A percentile compares a stretch with the other conserved stretches of the same genome.
Evolutionary conservation across 1,140 invertebrate species (phyloP).

Genomic region (Procambarus clarkii): DNA sequence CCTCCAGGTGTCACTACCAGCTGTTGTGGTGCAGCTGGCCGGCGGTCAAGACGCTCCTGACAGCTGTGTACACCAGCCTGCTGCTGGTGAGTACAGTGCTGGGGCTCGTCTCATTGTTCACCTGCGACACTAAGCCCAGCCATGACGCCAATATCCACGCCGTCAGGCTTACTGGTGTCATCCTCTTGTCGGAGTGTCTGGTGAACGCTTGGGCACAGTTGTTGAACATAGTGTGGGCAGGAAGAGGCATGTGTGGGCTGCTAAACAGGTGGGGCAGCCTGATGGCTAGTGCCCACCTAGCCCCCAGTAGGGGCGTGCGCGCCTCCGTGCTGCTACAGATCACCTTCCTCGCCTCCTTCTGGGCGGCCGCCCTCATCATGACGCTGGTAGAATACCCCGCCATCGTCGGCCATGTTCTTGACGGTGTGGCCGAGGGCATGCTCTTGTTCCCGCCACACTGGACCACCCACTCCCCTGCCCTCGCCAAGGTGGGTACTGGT

Average conservation of each 20-base stretch:
- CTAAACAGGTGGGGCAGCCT: constrained; percentile 30
- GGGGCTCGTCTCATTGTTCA: too few relatives aligned
- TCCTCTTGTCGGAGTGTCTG: constrained; percentile 33
- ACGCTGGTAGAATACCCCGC: neutral
- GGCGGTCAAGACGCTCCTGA: too few relatives aligned
- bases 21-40: too few relatives aligned
- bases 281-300: neutral
- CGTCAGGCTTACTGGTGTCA: neutral
- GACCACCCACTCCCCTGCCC: too few relatives aligned
- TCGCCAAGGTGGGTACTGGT: too few relatives aligned
- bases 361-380: neutral
- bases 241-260: neutral
- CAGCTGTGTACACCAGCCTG: too few relatives aligned
- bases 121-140: neutral
- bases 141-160: neutral
- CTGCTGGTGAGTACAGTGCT: too few relatives aligned
- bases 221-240: neutral
- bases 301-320: neutral
- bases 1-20: too few relatives aligned
- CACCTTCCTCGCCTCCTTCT: constrained; percentile 10
- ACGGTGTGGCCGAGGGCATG: constrained; percentile 19
- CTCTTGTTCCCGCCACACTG: neutral
- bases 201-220: constrained; percentile 43
- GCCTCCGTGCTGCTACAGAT: neutral
- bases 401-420: neutral